Conservation (phyloP, 2,888 invertebrate species). For the Patella caerulea region DNA sequence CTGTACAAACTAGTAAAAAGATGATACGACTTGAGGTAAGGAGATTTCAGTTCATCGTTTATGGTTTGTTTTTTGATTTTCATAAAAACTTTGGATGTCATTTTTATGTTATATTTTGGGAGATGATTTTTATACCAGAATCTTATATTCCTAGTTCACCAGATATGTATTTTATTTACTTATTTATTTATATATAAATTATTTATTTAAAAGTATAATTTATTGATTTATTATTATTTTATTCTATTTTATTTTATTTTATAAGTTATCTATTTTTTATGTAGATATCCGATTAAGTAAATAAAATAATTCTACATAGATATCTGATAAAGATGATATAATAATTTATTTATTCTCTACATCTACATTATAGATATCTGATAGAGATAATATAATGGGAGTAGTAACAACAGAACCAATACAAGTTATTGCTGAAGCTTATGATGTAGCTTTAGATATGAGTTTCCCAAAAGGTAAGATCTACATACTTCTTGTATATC, state of each 20-base stretch:
- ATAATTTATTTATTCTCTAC: not conserved
- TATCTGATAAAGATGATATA: too few species aligned
- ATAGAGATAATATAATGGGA: constrained; percentile 69
- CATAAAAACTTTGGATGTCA: too few species aligned
- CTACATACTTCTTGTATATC: too few species aligned
- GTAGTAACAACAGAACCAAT: constrained; percentile 68
- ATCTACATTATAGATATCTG: constrained; percentile 59
- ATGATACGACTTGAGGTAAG: constrained; percentile 69
- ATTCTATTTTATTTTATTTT: too few species aligned
- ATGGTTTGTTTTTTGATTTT: not conserved
- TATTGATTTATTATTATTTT: too few species aligned
- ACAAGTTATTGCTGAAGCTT: constrained; percentile 70
- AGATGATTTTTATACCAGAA: not conserved
- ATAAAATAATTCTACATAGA: too few species aligned
- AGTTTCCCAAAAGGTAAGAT: constrained; percentile 71
- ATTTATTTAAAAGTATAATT: too few species aligned
- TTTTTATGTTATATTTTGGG: not conserved
- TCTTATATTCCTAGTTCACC: too few species aligned
- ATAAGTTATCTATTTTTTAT: too few species aligned
- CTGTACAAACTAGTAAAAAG: constrained; percentile 67
- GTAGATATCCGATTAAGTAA: too few species aligned
- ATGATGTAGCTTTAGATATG: constrained; percentile 72
- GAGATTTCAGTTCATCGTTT: not conserved
- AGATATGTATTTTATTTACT: too few species aligned
- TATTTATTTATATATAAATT: not conserved